Percentiles rank a stretch among this genome's conserved stretches.
Conservation (phyloP, 2,888 invertebrate genomes). For the Pristionchus japonicus region DNA sequence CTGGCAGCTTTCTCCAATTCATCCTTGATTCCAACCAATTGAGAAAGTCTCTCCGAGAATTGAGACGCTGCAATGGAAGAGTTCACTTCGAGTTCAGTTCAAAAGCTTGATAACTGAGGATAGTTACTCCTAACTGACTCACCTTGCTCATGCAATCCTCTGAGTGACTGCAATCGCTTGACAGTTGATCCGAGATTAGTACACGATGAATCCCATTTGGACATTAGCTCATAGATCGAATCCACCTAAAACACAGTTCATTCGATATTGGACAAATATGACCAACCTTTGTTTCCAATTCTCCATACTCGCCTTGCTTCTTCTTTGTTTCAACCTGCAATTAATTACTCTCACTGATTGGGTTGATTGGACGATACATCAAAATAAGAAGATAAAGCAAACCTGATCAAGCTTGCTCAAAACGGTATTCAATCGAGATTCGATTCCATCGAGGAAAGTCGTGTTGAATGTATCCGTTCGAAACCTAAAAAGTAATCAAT, state of each 20-base stretch:
- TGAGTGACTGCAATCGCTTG: slow-evolving; percentile 60
- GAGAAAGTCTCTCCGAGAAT: slow-evolving; percentile 57
- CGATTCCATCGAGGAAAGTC: slow-evolving; percentile 57
- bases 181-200: slow-evolving; percentile 58
- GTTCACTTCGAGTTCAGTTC: not conserved
- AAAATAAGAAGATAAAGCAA: not conserved
- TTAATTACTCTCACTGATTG: not conserved
- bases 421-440: slow-evolving; percentile 57
- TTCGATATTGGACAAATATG: not conserved
- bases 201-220: slow-evolving; percentile 60
- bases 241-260: not conserved
- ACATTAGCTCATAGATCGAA: slow-evolving; percentile 31
- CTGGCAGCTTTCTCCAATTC: slow-evolving; percentile 59
- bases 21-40: slow-evolving; percentile 57
- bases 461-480: slow-evolving; percentile 61
- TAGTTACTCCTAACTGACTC: not conserved
- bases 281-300: slow-evolving; percentile 55
- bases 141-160: slow-evolving; percentile 62
- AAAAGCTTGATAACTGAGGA: not conserved
- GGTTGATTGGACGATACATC: not conserved
- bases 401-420: slow-evolving; percentile 58
- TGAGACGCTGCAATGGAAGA: slow-evolving; percentile 53
- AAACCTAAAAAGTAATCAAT: too few relatives aligned
- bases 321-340: slow-evolving; percentile 51
- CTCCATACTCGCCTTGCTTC: slow-evolving; percentile 54